phyloP scores from a whole-genome alignment of 1,140 invertebrate genomes.

The Anoplophora glabripennis region DNA sequence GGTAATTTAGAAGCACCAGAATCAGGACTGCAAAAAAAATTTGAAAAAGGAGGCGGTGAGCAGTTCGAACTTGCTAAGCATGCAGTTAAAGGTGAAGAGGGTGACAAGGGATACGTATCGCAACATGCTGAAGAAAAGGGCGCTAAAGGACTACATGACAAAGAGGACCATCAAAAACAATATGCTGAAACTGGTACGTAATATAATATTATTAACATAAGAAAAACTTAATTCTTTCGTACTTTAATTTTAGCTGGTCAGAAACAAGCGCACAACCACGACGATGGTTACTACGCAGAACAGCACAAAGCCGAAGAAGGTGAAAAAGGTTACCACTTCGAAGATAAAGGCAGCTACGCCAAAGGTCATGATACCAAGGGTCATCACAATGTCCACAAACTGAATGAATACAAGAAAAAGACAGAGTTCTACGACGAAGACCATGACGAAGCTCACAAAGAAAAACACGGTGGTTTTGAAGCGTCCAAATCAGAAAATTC shows the following conservation, averaged over 20 bases:
- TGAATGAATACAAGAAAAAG: constrained; percentile 66
- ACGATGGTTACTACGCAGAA: constrained; percentile 60
- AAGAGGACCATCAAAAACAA: constrained; percentile 58
- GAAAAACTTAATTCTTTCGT: background rate
- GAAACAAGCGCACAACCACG: constrained; percentile 61
- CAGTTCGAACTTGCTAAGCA: constrained; percentile 4
- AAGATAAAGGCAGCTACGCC: constrained; percentile 56
- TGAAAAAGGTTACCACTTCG: constrained; percentile 58
- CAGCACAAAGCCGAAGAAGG: constrained; percentile 60
- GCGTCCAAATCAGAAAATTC: constrained; percentile 46
- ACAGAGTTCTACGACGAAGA: constrained; percentile 63
- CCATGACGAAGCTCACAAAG: constrained; percentile 57
- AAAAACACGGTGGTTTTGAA: constrained; percentile 57
- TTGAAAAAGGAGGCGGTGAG: constrained; percentile 13
- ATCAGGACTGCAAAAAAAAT: background rate
- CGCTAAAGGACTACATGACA: constrained; percentile 61
- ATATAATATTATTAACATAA: background rate
- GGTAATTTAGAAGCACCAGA: too few species aligned
- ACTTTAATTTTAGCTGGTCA: constrained; percentile 48
- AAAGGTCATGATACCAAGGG: constrained; percentile 60
- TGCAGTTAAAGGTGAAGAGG: constrained; percentile 36
- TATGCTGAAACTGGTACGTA: constrained; percentile 53
- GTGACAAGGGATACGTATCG: constrained; percentile 45
- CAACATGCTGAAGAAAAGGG: constrained; percentile 60
- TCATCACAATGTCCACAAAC: constrained; percentile 62